Base-by-base conservation (phyloP, 1,140 invertebrate genomes). In the Spodoptera litura region DNA sequence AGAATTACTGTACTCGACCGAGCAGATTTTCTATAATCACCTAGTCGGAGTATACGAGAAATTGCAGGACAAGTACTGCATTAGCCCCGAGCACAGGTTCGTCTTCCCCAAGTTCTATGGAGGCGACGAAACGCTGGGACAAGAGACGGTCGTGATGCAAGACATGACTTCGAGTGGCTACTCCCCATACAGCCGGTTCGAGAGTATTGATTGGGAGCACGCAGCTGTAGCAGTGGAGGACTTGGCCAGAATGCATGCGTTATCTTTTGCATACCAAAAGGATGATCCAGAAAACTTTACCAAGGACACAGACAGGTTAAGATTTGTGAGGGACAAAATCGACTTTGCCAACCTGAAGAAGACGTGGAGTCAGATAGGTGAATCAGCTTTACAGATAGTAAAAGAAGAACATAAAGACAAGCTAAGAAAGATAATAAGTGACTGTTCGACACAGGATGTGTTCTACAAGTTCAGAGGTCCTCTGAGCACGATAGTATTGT, bases 21-120 rank as follows among this genome's bases (percentile, higher is more conserved):
- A 94, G 55, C 82, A 81, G n/a, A 83, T 83, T 11, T 68, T 90
- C 3, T 93, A 92, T 71, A 87, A 77, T 0, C 79, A 87, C 31
- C 75, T 93, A 0, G 70, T 75, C 0, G 83, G 87, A 25, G 77
- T 86, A 0, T 93, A 87, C 73, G 71, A 88, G 1, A 15, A 72
- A 0, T 71, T 93, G 9, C 84, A 93, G 78, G 75, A 87, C 3
- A 82, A 85, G 61, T 56, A 85, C 12, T 38, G 80, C 4, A 25
- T 91, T 0, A 68, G 80, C 0, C 56, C 58, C 9, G 84, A 90
- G 51, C 61, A 89, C 8, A 86, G 84, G 35, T 85, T 87, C 13
- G 56, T 79, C 0, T 91, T 92, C 44, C 89, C 91, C 0, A 87
- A 88, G 66, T 89, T 85, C 44, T 92, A 87, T 53, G 88, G 87